A percentile compares a stretch with the other conserved stretches of the same genome.
phyloP scores from a whole-genome alignment of 2,113 vertebrate species.

The Furnarius figulus region DNA sequence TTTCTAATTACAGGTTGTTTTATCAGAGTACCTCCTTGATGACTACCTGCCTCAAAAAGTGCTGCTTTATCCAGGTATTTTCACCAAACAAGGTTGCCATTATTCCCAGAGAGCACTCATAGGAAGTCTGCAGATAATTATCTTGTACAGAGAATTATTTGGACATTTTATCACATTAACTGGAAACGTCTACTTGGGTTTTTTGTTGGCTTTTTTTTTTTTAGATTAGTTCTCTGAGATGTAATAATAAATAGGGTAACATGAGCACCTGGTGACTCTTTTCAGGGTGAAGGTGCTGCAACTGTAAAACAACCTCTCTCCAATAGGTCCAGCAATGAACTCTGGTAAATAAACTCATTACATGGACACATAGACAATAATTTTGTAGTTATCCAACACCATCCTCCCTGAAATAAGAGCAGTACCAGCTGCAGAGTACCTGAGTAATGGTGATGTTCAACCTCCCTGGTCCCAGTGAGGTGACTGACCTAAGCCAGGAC shows the following conservation, averaged over 20 bases:
- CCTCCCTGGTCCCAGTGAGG: neutral
- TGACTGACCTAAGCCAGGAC: neutral
- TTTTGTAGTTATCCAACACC: neutral
- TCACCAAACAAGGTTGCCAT: conserved; percentile 15
- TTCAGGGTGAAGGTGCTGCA: neutral
- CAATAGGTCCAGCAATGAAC: neutral
- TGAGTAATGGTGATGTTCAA: neutral
- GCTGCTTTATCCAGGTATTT: neutral
- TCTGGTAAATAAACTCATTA: neutral
- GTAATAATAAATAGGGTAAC: neutral
- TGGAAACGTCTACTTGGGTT: neutral
- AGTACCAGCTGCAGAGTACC: neutral
- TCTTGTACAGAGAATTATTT: conserved; percentile 11
- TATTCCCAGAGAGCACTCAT: neutral
- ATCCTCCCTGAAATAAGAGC: neutral
- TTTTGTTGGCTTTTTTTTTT: neutral
- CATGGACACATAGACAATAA: neutral
- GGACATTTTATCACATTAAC: conserved; percentile 56
- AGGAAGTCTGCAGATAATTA: conserved; percentile 31
- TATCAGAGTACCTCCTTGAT: neutral
- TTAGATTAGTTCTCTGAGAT: neutral
- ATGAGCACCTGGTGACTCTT: neutral
- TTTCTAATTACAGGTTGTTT: neutral
- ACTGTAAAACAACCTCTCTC: neutral
- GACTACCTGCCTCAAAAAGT: neutral